phyloP scores from a whole-genome alignment of 2,797 vertebrate genomes.

The Halcyon smyrnensis region DNA sequence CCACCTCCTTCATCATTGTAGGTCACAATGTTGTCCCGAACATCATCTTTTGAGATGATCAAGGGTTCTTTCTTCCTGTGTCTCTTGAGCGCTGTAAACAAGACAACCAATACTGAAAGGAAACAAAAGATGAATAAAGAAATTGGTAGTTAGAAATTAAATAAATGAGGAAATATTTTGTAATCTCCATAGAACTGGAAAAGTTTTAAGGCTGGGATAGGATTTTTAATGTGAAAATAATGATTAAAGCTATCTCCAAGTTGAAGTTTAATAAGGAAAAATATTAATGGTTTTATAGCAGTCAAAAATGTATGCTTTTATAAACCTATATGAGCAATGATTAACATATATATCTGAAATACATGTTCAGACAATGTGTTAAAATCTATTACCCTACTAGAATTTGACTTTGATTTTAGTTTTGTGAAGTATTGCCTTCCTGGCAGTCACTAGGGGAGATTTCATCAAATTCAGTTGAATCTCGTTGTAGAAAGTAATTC shows the following conservation, averaged over 20 bases:
- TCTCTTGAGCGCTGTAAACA: slow-evolving; percentile 92
- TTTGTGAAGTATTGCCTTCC: neutral
- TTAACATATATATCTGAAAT: neutral
- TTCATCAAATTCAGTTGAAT: neutral
- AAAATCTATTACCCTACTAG: neutral
- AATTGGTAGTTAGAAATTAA: neutral
- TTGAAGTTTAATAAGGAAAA: neutral
- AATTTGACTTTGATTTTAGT: neutral
- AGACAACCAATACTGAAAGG: slow-evolving; percentile 89
- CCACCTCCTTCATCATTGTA: slow-evolving; percentile 99
- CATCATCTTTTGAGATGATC: slow-evolving; percentile 96
- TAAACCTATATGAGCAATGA: neutral
- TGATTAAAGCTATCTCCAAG: neutral
- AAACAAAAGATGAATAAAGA: neutral
- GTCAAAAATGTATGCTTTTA: neutral
- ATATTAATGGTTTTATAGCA: neutral
- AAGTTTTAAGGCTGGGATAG: neutral
- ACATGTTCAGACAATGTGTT: neutral
- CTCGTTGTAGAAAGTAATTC: neutral
- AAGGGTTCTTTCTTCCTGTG: slow-evolving; percentile 97
- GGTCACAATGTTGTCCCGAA: slow-evolving; percentile 96
- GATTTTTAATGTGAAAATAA: neutral
- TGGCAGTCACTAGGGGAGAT: neutral
- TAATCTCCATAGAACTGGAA: neutral
- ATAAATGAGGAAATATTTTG: neutral